phyloP scores from a whole-genome alignment of 2,113 vertebrate genomes.

The Epinephelus fuscoguttatus region DNA sequence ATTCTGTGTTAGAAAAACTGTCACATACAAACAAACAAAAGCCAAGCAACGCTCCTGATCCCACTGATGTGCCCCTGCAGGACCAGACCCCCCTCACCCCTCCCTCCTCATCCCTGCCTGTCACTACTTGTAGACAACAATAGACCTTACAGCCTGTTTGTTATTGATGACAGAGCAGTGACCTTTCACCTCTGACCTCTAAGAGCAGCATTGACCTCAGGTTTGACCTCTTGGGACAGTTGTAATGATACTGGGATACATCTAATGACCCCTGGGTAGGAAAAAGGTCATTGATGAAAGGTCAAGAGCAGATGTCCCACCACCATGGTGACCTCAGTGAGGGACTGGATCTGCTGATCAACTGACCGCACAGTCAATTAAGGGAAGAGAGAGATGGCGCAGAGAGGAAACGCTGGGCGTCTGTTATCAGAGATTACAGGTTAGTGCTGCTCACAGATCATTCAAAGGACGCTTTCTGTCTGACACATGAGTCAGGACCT shows the following conservation, averaged over 20 bases:
- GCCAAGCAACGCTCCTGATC: constrained; percentile 3
- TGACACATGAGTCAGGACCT: not conserved
- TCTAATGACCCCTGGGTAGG: constrained; percentile 64
- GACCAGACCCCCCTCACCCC: not conserved
- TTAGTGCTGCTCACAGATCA: constrained; percentile 11
- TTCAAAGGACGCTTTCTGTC: constrained; percentile 16
- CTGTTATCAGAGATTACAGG: constrained; percentile 47
- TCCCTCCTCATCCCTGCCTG: constrained; percentile 17
- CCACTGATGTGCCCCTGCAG: not conserved
- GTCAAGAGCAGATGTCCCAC: constrained; percentile 68
- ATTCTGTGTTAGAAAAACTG: constrained; percentile 32
- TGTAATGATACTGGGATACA: constrained; percentile 64
- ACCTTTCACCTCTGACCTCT: constrained; percentile 64
- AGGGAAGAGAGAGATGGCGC: not conserved
- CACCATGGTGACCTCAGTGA: constrained; percentile 40
- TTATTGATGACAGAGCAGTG: constrained; percentile 64
- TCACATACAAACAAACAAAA: constrained; percentile 50
- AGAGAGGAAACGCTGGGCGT: not conserved
- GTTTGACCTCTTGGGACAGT: constrained; percentile 61
- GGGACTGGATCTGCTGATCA: constrained; percentile 51
- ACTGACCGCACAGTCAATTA: constrained; percentile 41
- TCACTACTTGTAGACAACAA: constrained; percentile 53
- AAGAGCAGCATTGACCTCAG: constrained; percentile 57
- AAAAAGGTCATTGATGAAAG: constrained; percentile 62
- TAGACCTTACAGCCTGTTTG: constrained; percentile 30